Evolutionary conservation across 2,888 invertebrate genomes (phyloP), one percentile per base, ranked within the genome.

Genomic region (Ashinkailepas kermadecensis): DNA sequence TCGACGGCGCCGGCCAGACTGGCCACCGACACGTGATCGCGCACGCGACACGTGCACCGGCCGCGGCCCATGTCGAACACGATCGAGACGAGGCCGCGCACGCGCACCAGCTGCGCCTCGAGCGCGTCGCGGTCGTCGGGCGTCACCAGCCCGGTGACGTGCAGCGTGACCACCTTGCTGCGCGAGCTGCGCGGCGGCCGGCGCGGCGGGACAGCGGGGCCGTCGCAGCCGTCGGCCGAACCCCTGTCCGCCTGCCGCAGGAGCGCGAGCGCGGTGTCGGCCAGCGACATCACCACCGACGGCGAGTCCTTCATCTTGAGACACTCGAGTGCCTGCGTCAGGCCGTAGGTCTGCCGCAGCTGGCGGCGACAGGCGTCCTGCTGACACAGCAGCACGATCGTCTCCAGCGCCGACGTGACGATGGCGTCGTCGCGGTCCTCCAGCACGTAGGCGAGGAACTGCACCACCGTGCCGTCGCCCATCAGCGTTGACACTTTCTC

Each of bases 401-500:
- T 85, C 25, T 85, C 83, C 21, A 85, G 78, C 15, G 85, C 84
- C 56, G 82, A 62, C 13, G 81, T 80, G 10, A 85, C 84, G 64
- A 85, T 78, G 18, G 80, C 79, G 23, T 82, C 82, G 56, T 84
- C 82, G 12, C 84, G 84, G 70, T 85, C 84, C 12, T 84, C 85
- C 12, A 85, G 82, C 64, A 84, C 85, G 74, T 84, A 84, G 1
- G 85, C 84, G 79, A 85, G 74, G 81, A 85, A 85, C 83, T 84
- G 85, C 54, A 84, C 81, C 59, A 84, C 84, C 7, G 84, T 85
- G 56, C 83, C 83, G 74, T 85, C 85, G 84, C 13, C 6, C 54
- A 54, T 18, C 7, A 74, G 74, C 15, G 15, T 21, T 18, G 25
- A 7, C 21, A 54, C 54, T 54, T 74, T 74, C 8, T 15, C 54